phyloP scores from a whole-genome alignment of 2,888 invertebrate genomes.

The Pristionchus fissidentatus region DNA sequence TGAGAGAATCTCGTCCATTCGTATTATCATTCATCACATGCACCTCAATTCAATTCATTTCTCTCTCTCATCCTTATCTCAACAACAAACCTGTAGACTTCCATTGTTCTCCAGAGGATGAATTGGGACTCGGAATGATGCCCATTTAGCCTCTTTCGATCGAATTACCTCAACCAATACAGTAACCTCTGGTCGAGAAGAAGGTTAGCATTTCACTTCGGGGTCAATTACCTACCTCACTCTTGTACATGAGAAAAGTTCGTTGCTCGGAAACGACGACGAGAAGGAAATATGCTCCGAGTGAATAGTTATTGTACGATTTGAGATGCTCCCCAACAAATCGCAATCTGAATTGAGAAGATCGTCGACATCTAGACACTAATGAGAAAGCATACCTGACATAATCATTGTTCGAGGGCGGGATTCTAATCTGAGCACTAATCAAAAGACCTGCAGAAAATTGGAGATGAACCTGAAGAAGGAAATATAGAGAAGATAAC shows the following conservation, averaged over 20 bases:
- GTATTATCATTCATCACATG: slow-evolving; percentile 40
- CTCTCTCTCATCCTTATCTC: not conserved
- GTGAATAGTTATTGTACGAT: slow-evolving; percentile 44
- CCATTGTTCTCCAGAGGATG: slow-evolving; percentile 35
- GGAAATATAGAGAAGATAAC: not conserved
- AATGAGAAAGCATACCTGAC: not conserved
- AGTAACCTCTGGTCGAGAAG: not conserved
- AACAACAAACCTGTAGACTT: slow-evolving; percentile 26
- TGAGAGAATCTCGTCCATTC: slow-evolving; percentile 36
- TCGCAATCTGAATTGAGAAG: slow-evolving; percentile 11
- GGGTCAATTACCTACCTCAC: slow-evolving; percentile 10
- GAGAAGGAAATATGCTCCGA: slow-evolving; percentile 38
- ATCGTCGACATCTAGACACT: not conserved
- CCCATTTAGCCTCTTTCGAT: slow-evolving; percentile 39
- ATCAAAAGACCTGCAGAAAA: slow-evolving; percentile 33
- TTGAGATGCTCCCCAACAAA: slow-evolving; percentile 45
- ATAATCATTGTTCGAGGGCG: slow-evolving; percentile 35
- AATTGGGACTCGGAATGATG: slow-evolving; percentile 28
- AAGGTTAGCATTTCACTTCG: too few species aligned
- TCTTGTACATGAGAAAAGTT: slow-evolving; percentile 41
- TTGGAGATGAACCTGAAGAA: not conserved
- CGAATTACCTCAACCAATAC: slow-evolving; percentile 30
- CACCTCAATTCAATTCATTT: not conserved
- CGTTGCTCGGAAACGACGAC: slow-evolving; percentile 7
- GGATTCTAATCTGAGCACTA: slow-evolving; percentile 23